Conservation (phyloP, 35 echinoderm and acorn worm species). For the Nesometra sesokonis region DNA sequence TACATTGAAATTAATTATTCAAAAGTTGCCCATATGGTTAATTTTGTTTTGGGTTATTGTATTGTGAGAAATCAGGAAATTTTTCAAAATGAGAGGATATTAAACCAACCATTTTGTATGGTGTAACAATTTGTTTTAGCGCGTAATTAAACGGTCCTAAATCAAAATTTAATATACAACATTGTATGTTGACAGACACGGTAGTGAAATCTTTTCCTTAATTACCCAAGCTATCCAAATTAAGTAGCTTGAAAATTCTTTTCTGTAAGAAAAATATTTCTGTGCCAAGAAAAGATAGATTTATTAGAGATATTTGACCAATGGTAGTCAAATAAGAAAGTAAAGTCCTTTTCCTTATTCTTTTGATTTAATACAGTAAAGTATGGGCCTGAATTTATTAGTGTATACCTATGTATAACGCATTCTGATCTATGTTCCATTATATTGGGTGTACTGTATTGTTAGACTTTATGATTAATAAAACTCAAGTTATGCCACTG, state of each 20-base stretch:
- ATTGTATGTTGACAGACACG: background rate
- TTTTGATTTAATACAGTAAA: background rate
- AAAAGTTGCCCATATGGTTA: background rate
- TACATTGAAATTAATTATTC: background rate
- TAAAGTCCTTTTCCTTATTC: background rate
- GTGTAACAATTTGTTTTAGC: background rate
- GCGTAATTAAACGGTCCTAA: background rate
- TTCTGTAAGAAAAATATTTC: background rate
- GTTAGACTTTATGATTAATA: background rate
- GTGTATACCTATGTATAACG: background rate
- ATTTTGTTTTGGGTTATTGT: background rate
- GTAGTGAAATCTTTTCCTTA: background rate
- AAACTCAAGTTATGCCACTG: background rate
- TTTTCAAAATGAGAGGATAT: background rate
- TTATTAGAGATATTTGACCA: background rate
- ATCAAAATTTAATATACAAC: background rate
- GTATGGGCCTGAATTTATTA: background rate
- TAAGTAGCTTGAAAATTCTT: background rate
- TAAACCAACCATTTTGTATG: background rate
- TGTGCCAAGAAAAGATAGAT: background rate
- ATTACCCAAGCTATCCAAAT: background rate
- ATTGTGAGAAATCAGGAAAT: background rate
- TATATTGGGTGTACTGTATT: background rate
- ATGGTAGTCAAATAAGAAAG: background rate
- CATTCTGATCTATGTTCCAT: background rate